Percentiles rank a stretch among this genome's conserved stretches.
Conservation (phyloP, 2,113 vertebrate species). For the Anser brachyrhynchus region DNA sequence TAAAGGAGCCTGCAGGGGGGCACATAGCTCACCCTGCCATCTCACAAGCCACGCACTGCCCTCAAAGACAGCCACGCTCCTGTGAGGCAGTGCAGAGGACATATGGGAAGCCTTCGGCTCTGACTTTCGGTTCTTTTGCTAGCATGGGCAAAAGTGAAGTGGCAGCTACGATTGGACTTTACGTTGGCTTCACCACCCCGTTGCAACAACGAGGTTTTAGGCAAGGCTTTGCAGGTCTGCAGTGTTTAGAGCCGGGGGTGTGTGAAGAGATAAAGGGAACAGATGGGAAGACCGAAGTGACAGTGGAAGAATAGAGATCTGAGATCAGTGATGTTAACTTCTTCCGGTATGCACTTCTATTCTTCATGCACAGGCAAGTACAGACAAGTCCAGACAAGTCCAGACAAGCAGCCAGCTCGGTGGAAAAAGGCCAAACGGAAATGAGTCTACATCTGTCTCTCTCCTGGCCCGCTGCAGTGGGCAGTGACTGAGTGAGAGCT, state of each 20-base stretch:
- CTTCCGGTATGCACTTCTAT: background rate
- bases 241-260: background rate
- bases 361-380: background rate
- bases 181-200: background rate
- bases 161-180: background rate
- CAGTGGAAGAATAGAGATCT: background rate
- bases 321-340: background rate
- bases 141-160: background rate
- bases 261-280: background rate
- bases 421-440: background rate
- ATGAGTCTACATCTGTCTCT: background rate
- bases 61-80: background rate
- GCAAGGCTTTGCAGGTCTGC: background rate
- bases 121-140: background rate
- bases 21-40: rapidly evolving
- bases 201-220: background rate
- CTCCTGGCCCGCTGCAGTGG: background rate
- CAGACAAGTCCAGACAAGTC: constrained; percentile 46
- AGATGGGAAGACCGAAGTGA: background rate
- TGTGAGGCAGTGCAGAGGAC: background rate
- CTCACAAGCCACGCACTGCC: background rate
- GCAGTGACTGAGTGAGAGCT: background rate
- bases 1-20: background rate
- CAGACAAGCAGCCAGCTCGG: background rate
- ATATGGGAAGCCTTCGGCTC: background rate